Percentiles rank a stretch among this genome's conserved stretches.
Evolutionary conservation across 2,113 vertebrate species (phyloP).

Genomic region (Elachura formosa): DNA sequence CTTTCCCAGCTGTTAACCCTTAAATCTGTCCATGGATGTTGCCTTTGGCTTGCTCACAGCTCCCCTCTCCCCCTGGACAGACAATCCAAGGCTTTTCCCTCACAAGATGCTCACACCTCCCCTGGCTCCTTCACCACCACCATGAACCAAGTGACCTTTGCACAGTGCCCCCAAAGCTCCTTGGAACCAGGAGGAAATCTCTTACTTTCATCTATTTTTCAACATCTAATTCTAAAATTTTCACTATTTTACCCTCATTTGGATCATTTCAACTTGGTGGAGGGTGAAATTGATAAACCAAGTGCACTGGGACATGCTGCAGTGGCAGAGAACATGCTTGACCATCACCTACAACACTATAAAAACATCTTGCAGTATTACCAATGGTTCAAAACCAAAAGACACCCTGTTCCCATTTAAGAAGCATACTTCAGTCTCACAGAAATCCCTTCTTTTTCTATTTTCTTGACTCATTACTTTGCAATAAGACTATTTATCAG

Average conservation of each 20-base stretch:
- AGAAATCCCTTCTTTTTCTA: background rate
- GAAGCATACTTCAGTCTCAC: background rate
- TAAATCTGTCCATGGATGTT: background rate
- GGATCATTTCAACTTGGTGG: background rate
- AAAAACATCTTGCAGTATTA: background rate
- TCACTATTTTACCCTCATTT: background rate
- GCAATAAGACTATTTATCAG: background rate
- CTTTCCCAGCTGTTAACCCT: background rate
- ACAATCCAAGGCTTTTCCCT: background rate
- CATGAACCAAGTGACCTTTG: background rate
- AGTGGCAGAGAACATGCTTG: accelerated
- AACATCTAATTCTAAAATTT: background rate
- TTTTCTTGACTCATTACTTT: background rate
- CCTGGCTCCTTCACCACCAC: background rate
- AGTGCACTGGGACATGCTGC: accelerated
- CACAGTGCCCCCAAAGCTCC: background rate
- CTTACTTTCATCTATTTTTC: background rate
- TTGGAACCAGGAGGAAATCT: background rate
- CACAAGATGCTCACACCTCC: background rate
- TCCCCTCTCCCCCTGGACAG: background rate
- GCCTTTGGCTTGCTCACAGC: background rate
- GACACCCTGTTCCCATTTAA: background rate
- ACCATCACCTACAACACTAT: accelerated
- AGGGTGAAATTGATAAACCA: background rate
- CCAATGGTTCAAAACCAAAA: background rate